A percentile compares a stretch with the other conserved stretches of the same genome.
phyloP scores from a whole-genome alignment of 2,888 invertebrate species.

The Lingula anatina region DNA sequence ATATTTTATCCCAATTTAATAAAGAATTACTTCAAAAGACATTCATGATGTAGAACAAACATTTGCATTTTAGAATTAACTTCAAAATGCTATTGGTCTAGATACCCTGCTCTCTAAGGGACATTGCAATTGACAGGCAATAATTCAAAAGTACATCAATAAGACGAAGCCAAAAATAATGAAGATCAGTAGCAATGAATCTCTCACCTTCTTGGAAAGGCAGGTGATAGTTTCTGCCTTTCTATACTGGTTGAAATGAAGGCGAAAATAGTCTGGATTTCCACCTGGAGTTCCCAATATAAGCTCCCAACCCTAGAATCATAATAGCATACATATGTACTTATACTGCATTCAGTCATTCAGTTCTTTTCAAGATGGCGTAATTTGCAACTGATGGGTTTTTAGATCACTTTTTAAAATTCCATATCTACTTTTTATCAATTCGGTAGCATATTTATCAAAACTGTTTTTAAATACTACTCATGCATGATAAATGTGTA shows the following conservation, averaged over 20 bases:
- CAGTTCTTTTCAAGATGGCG: background rate
- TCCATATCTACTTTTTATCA: background rate
- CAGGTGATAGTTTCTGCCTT: constrained; percentile 51
- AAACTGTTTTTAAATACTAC: no score
- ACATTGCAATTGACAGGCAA: background rate
- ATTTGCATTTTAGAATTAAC: no score
- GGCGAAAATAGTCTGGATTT: constrained; percentile 40
- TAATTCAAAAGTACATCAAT: background rate
- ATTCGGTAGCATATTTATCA: background rate
- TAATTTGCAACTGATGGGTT: background rate
- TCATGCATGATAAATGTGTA: no score
- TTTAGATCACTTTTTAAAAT: background rate
- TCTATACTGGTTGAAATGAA: constrained; percentile 49
- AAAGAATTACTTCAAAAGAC: no score
- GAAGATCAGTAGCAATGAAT: no score
- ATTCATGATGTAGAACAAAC: no score
- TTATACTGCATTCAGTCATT: no score
- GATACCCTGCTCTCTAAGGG: background rate
- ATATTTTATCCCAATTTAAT: no score
- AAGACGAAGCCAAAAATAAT: no score
- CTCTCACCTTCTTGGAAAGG: constrained; percentile 36
- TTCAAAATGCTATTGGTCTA: no score
- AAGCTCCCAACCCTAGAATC: constrained; percentile 36
- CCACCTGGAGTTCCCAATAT: constrained; percentile 36
- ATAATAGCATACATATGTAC: no score